phyloP scores from a whole-genome alignment of 2,888 invertebrate species.

The Parnassius smintheus region DNA sequence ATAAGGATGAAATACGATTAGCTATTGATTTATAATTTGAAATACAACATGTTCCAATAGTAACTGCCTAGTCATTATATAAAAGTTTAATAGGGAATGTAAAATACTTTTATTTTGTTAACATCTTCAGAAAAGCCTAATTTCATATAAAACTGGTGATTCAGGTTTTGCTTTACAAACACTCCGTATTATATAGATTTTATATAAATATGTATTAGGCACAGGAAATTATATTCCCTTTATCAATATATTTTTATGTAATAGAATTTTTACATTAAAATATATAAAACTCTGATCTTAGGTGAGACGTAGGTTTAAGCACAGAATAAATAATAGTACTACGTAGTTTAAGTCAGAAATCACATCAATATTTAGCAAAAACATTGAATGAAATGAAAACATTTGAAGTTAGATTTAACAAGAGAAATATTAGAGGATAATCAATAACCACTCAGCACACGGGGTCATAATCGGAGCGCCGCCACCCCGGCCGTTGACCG shows the following conservation, averaged over 20 bases:
- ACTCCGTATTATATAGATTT: slow-evolving; percentile 12
- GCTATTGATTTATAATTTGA: slow-evolving; percentile 27
- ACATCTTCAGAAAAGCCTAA: slow-evolving; percentile 8
- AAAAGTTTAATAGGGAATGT: not conserved
- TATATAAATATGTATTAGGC: not conserved
- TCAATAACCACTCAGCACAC: slow-evolving; percentile 67
- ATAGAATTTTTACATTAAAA: no score
- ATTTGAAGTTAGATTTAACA: slow-evolving; percentile 33
- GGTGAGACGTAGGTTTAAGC: no score
- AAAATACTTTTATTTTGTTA: slow-evolving; percentile 10
- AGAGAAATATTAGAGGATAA: slow-evolving; percentile 59
- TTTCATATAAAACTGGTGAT: slow-evolving; percentile 11
- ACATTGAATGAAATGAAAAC: slow-evolving; percentile 1
- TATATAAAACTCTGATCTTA: no score
- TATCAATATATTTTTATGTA: no score
- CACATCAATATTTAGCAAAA: not conserved
- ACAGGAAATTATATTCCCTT: not conserved
- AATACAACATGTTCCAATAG: slow-evolving; percentile 27
- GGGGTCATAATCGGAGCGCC: slow-evolving; percentile 56
- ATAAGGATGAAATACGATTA: slow-evolving; percentile 29
- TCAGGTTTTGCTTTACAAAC: slow-evolving; percentile 3
- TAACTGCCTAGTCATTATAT: not conserved
- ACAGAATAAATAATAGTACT: no score
- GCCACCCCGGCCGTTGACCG: slow-evolving; percentile 72
- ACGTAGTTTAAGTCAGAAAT: not conserved